Base-by-base conservation (phyloP, 2,797 vertebrate species). In the Poecilia picta region DNA sequence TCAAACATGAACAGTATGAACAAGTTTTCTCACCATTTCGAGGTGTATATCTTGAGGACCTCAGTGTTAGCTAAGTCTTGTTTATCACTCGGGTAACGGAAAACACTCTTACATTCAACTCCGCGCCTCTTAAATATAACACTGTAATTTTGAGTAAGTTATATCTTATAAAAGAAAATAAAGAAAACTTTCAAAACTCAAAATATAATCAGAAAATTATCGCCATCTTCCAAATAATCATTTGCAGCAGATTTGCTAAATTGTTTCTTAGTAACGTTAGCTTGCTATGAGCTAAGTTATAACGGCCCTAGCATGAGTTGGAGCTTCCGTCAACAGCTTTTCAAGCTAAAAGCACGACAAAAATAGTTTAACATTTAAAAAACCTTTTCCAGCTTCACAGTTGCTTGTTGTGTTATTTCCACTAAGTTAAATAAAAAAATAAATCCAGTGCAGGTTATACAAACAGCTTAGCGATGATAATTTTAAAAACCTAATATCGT, bases 11-110 rank as follows among this genome's bases (percentile, higher is more conserved):
- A 18, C 2, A 59, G 39, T 46, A 7, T 1, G 76, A 28, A 83
- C 36, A 74, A 4, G 49, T 64, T 3, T 71, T 72, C 91, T 91
- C 66, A 93, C 93, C 93, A 94, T 93, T 62, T 79, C 39, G 74
- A 77, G 31, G 33, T 45, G 6, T 77, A 1, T 74, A 57, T 51
- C 16, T 7, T 16, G 51, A 66, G 25, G n/a, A 74, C 13, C 16
- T 12, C 23, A 41, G 15, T 66, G 12, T 43, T 5, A 45, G 55
- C 41, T 36, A n/a, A 2, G n/a, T 39, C 15, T 74, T 83, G 87
- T 84, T 89, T 66, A 79, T 74, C 70, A n/a, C 71, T 79, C 82
- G 1, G 85, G 85, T 31, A 84, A 89, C 66, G 25, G 33, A 66
- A 77, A 46, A 75, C 75, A 72, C 43, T 7, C 6, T 51, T 33